These are phyloP conservation scores for western clawed frog (Xenopus tropicalis) DNA, from an alignment of 2,113 vertebrate genomes.

Conservation along the genomic window UCB_Xtro_10.0 CM004443.2:181358001-181358500, in stretches of 20 bases:
- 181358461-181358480: constrained; percentile 30
- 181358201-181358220: constrained; percentile 8
- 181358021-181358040: no score
- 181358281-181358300: constrained; percentile 29
- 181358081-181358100: no score
- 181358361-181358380: constrained; percentile 22
- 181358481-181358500: constrained; percentile 26
- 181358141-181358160: no score
- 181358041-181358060: no score
- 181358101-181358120: no score
- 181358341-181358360: constrained; percentile 27
- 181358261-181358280: constrained; percentile 31
- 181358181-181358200: constrained; percentile 15
- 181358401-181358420: constrained; percentile 15
- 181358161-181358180: constrained; percentile 30
- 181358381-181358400: constrained; percentile 13
- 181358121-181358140: background rate
- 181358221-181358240: background rate
- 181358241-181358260: constrained; percentile 32
- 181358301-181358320: constrained; percentile 32
- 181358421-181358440: constrained; percentile 13
- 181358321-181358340: constrained; percentile 30
- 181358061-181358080: no score
- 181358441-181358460: constrained; percentile 26
- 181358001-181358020: no score